phyloP scores from a whole-genome alignment of 2,797 vertebrate species.

The Microcaecilia unicolor region DNA sequence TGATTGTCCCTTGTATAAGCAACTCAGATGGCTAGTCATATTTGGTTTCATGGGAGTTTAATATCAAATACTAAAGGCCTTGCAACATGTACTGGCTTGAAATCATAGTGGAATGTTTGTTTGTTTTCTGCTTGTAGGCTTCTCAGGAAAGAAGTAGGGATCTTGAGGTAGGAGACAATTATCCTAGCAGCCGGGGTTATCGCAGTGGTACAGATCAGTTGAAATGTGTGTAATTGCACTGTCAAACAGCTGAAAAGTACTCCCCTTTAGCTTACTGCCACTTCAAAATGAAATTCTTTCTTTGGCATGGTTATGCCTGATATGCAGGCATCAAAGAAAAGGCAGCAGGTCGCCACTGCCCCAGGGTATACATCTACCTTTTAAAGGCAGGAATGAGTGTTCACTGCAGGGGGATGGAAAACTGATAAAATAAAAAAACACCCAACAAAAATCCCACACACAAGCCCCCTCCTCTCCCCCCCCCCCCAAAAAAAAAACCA shows the following conservation, averaged over 20 bases:
- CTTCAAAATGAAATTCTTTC: slow-evolving; percentile 86
- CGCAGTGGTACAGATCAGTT: slow-evolving; percentile 42
- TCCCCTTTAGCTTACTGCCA: slow-evolving; percentile 61
- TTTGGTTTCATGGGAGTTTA: no score
- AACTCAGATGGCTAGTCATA: no score
- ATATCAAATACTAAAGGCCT: no score
- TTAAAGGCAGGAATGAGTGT: slow-evolving; percentile 37
- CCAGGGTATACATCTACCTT: slow-evolving; percentile 40
- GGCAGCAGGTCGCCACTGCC: slow-evolving; percentile 44
- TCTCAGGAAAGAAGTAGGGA: slow-evolving; percentile 24
- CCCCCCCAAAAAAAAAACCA: background rate
- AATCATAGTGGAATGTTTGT: no score
- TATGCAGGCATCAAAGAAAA: slow-evolving; percentile 75
- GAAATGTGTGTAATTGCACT: slow-evolving; percentile 72
- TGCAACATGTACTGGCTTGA: no score
- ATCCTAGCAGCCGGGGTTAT: slow-evolving; percentile 47
- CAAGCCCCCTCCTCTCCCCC: fast-evolving
- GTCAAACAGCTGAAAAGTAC: slow-evolving; percentile 61
- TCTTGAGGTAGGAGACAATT: slow-evolving; percentile 54
- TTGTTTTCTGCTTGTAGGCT: background rate
- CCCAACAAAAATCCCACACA: no score
- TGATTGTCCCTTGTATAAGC: no score
- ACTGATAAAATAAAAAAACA: background rate
- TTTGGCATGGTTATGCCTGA: slow-evolving; percentile 58
- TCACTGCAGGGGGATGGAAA: background rate